Evolutionary conservation across 2,113 vertebrate species (phyloP).

Genomic region (Osmerus eperlanus): DNA sequence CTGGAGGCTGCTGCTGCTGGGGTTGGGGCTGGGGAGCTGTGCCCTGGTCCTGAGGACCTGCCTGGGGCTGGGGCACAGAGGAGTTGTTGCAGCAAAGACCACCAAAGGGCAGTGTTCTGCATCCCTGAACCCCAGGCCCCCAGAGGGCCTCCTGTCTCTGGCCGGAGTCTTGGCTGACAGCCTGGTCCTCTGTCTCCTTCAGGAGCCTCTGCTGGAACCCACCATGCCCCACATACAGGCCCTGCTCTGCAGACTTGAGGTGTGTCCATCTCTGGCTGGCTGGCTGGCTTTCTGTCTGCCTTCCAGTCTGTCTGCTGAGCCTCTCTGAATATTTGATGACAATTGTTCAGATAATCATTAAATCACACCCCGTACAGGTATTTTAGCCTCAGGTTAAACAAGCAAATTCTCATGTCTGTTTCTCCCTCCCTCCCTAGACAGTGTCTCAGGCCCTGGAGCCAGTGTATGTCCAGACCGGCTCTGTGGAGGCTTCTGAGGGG

Average conservation of each 20-base stretch:
- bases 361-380: not conserved
- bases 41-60: slow-evolving; percentile 27
- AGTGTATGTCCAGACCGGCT: slow-evolving; percentile 11
- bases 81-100: slow-evolving; percentile 19
- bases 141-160: slow-evolving; percentile 2
- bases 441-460: slow-evolving; percentile 47
- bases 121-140: not conserved
- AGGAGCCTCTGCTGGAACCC: slow-evolving; percentile 62
- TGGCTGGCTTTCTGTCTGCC: slow-evolving; percentile 22
- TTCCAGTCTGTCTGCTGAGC: not conserved
- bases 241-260: slow-evolving; percentile 64
- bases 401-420: not conserved
- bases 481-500: not conserved
- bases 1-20: slow-evolving; percentile 49
- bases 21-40: slow-evolving; percentile 36
- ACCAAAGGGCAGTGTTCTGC: not conserved
- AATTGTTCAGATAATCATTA: not conserved
- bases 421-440: slow-evolving; percentile 40
- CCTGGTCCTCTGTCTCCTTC: slow-evolving; percentile 65
- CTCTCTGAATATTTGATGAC: not conserved
- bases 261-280: slow-evolving; percentile 27
- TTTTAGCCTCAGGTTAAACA: not conserved
- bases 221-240: slow-evolving; percentile 45
- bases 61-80: slow-evolving; percentile 30
- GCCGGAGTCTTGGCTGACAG: slow-evolving; percentile 52